Base-by-base conservation (phyloP, 2,888 invertebrate species). In the Odontomyia ornata region DNA sequence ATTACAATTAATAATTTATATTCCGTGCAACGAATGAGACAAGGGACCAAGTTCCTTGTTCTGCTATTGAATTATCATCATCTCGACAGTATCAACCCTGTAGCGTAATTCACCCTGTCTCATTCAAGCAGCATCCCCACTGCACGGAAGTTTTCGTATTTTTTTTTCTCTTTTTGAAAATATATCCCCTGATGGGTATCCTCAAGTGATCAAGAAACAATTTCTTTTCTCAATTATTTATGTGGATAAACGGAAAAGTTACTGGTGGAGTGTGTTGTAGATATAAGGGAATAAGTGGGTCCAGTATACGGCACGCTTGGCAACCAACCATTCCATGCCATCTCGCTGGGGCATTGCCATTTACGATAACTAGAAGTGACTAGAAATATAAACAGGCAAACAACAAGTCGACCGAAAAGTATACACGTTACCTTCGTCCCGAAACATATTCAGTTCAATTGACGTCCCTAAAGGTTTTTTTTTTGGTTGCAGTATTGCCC, bases 161-260 rank as follows among this genome's bases (percentile, higher is more conserved):
- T 52, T 15, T 52, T 15, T 52, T 15, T 15, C 15, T 52, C 15
- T 1, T 15, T 15, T 18, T 52, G 69, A 69, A 69, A 69, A 69
- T 69, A 47, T 73, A 73, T 73, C 60, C 73, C 73, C 73, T 21
- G 73, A 60, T 73, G 83, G 84, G 84, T 84, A 83, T 83, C 83
- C 83, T 84, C 83, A 83, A 85, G 83, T 84, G 84, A 85, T 85
- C 85, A 85, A 84, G 84, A 85, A 85, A 85, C 85, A 84, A 85
- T 85, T 85, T 84, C 82, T 82, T 83, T 83, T 80, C 76, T 80
- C 80, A 80, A 80, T 80, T 80, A 80, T 80, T 80, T 80, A 80
- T 80, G 80, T 79, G 80, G 36, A 79, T 80, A 79, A 80, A 79
- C 79, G 80, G 80, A 79, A 80, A 80, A 79, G 36, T 36, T 36